Evolutionary conservation across 2,113 vertebrate genomes (phyloP).

Genomic region (Pitta sordida): DNA sequence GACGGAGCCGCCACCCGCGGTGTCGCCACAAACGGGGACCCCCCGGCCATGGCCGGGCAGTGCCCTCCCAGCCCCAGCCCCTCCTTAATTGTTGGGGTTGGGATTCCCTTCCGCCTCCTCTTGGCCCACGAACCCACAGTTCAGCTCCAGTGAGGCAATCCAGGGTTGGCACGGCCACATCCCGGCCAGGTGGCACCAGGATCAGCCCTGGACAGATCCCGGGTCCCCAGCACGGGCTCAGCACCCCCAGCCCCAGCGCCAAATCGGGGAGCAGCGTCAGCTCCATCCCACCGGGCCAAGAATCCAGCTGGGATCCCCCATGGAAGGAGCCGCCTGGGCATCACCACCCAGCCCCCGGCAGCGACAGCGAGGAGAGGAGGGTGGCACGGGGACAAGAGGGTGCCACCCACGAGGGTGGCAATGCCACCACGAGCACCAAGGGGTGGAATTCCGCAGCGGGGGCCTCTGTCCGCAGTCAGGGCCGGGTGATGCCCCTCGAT

Average conservation of each 20-base stretch:
- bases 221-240: neutral
- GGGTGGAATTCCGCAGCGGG: accelerated
- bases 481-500: accelerated
- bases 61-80: neutral
- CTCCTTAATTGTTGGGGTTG: neutral
- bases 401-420: neutral
- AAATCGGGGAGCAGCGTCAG: neutral
- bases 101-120: neutral
- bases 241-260: neutral
- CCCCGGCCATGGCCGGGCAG: accelerated
- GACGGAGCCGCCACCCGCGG: accelerated
- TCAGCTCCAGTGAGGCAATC: neutral
- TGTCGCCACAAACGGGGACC: accelerated
- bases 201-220: neutral
- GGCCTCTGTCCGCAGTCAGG: neutral
- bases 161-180: neutral
- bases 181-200: neutral
- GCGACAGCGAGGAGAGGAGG: neutral
- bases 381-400: neutral
- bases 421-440: accelerated
- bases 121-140: neutral
- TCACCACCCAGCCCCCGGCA: accelerated
- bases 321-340: accelerated
- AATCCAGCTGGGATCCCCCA: neutral
- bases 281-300: neutral